These are phyloP conservation scores for Rhyacophila evoluta DNA, from an alignment of 2,888 invertebrate genomes.

Conservation along the genomic window DNA sequence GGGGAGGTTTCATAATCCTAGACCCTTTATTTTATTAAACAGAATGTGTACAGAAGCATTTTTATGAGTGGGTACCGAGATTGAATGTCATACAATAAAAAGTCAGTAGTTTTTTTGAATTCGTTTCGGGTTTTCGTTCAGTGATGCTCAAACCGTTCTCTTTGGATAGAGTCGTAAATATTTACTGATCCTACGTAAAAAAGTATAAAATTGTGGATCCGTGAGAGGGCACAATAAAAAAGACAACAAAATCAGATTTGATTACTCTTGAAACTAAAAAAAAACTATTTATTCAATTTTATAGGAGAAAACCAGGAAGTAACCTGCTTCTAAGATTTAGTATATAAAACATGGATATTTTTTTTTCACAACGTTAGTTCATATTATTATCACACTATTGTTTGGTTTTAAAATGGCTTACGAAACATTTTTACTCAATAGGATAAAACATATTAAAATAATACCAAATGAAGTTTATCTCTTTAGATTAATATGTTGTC, in stretches of 20 bases:
- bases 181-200: neutral
- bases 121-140: neutral
- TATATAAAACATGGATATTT: too few species aligned
- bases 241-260: neutral
- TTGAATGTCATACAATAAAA: conserved; percentile 24
- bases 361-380: too few species aligned
- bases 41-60: conserved; percentile 1
- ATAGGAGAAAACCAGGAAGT: too few species aligned
- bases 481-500: too few species aligned
- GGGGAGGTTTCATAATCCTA: neutral
- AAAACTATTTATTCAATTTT: too few species aligned
- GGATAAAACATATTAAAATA: too few species aligned
- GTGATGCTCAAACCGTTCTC: neutral
- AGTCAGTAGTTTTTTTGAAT: neutral
- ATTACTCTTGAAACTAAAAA: neutral
- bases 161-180: neutral
- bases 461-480: too few species aligned
- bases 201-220: neutral
- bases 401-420: too few species aligned
- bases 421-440: too few species aligned
- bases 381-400: too few species aligned
- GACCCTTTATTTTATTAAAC: conserved; percentile 22
- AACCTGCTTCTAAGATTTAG: too few species aligned
- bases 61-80: conserved; percentile 15
- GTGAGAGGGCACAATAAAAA: neutral